These are phyloP conservation scores for Petroica traversi DNA, from an alignment of 2,113 vertebrate genomes.

Conservation along the genomic window DNA sequence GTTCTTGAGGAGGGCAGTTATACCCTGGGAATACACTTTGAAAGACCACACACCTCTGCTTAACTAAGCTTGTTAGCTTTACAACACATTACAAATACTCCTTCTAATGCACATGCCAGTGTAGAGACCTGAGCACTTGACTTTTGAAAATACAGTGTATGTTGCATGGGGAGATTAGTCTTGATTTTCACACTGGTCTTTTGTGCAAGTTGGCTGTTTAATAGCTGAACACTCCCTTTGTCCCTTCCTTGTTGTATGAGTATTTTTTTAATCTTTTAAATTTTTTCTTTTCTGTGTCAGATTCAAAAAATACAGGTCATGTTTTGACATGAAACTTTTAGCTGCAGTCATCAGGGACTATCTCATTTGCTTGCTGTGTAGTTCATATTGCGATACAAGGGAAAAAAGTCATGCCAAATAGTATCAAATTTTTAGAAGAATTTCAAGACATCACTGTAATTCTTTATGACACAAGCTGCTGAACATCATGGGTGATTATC, in stretches of 20 bases:
- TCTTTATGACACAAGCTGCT: background rate
- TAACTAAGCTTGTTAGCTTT: conserved; percentile 66
- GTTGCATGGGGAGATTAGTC: conserved; percentile 20
- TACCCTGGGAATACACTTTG: conserved; percentile 36
- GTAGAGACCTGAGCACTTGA: conserved; percentile 55
- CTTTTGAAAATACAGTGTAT: conserved; percentile 57
- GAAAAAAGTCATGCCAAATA: background rate
- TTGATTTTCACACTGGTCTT: conserved; percentile 37
- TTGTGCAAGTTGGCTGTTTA: conserved; percentile 27
- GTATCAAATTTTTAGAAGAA: background rate
- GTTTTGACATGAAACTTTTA: background rate
- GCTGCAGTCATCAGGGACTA: background rate
- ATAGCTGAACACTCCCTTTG: conserved; percentile 24
- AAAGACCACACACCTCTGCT: conserved; percentile 79
- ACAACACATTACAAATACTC: conserved; percentile 52
- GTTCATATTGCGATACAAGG: background rate
- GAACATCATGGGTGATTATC: background rate
- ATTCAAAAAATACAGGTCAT: background rate
- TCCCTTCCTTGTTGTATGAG: background rate
- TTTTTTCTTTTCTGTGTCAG: background rate
- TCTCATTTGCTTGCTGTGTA: background rate
- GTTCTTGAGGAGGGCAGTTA: conserved; percentile 69
- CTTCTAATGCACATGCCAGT: conserved; percentile 35
- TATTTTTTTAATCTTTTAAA: background rate
- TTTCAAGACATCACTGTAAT: background rate